These are phyloP conservation scores for Ditylenchus dipsaci DNA, from an alignment of 1,140 invertebrate species.

Conservation along the genomic window DNA sequence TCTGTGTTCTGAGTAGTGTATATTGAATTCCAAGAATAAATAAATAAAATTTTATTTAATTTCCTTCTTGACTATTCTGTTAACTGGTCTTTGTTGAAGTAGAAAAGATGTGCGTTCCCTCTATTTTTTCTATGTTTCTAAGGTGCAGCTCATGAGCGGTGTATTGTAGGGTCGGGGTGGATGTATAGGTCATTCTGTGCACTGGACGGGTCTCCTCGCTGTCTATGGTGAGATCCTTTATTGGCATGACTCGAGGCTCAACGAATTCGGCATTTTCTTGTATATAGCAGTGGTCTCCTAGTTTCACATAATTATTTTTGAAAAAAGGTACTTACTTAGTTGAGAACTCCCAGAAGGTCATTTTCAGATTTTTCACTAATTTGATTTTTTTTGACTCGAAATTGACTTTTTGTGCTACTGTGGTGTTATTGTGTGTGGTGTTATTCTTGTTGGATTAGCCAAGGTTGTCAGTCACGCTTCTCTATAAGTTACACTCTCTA, in stretches of 20 bases:
- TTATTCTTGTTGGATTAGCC: constrained; percentile 17
- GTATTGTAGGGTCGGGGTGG: background rate
- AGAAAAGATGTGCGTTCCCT: constrained; percentile 8
- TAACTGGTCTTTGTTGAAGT: background rate
- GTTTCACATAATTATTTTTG: no score
- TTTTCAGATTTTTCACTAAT: no score
- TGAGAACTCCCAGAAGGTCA: no score
- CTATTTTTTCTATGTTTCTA: constrained; percentile 20
- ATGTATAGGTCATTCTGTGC: constrained; percentile 25
- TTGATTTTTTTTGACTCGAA: no score
- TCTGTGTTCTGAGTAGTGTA: no score
- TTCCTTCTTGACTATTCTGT: no score
- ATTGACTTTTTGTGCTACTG: no score
- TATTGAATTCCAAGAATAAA: no score
- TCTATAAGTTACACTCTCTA: no score
- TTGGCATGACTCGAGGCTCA: background rate
- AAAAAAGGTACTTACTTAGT: no score
- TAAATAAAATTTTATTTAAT: no score
- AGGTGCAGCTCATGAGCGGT: background rate
- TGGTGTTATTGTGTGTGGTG: constrained; percentile 19
- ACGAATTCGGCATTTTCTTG: constrained; percentile 15
- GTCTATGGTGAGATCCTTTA: background rate
- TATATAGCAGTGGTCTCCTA: constrained; percentile 22
- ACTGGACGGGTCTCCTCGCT: constrained; percentile 3
- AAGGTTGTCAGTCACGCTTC: no score